These are phyloP conservation scores for Trogon melanurus DNA, from an alignment of 2,113 vertebrate genomes.

Conservation along the genomic window DNA sequence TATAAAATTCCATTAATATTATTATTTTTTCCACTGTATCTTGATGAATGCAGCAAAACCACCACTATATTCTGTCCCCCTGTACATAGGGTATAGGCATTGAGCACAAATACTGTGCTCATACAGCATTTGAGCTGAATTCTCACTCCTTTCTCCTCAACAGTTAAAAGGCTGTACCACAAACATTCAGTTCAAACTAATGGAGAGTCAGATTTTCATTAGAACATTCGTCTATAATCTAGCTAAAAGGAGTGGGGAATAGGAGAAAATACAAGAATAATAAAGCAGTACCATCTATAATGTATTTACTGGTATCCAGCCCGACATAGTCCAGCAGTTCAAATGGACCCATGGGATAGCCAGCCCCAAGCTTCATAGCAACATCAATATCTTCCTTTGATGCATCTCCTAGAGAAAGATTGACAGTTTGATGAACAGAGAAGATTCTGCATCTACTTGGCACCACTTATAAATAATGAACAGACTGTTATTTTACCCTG, in stretches of 20 bases:
- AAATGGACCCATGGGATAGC: conserved; percentile 97
- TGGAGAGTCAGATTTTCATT: not conserved
- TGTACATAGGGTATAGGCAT: not conserved
- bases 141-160: not conserved
- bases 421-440: conserved; percentile 64
- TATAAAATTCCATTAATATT: not conserved
- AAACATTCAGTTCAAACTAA: conserved; percentile 9
- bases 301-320: conserved; percentile 93
- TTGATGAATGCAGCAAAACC: not conserved
- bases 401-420: conserved; percentile 84
- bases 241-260: not conserved
- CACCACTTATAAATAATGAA: conserved; percentile 58
- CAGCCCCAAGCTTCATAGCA: conserved; percentile 95
- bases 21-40: not conserved
- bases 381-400: conserved; percentile 97
- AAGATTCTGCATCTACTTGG: not conserved
- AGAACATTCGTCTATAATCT: not conserved
- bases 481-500: conserved; percentile 27
- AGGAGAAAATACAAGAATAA: not conserved
- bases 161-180: not conserved
- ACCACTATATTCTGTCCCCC: not conserved
- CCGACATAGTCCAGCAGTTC: conserved; percentile 96
- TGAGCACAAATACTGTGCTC: not conserved
- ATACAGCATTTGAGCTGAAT: not conserved
- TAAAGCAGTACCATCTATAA: conserved; percentile 86